Evolutionary conservation across 2,113 vertebrate species (phyloP).

Genomic region (pig (Sus scrofa)): T2T-Sscrofa CM000820.6:125928501-125929000

Average conservation of each 20-base stretch:
- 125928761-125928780: not conserved
- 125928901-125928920: not conserved
- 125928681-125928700: not conserved
- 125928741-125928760: not conserved
- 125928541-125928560: too few relatives aligned
- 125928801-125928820: not conserved
- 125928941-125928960: accelerated
- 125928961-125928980: too few relatives aligned
- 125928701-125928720: not conserved
- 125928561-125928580: accelerated
- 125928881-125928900: not conserved
- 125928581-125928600: accelerated
- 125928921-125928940: not conserved
- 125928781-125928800: not conserved
- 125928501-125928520: not conserved
- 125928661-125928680: accelerated
- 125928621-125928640: not conserved
- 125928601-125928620: not conserved
- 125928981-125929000: not conserved
- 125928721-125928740: not conserved
- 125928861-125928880: accelerated
- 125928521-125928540: not conserved
- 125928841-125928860: not conserved
- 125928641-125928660: not conserved
- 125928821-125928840: not conserved